Percentiles rank a stretch among this genome's conserved stretches.
Conservation (phyloP, 2,797 vertebrate species). For the Spatula clypeata region DNA sequence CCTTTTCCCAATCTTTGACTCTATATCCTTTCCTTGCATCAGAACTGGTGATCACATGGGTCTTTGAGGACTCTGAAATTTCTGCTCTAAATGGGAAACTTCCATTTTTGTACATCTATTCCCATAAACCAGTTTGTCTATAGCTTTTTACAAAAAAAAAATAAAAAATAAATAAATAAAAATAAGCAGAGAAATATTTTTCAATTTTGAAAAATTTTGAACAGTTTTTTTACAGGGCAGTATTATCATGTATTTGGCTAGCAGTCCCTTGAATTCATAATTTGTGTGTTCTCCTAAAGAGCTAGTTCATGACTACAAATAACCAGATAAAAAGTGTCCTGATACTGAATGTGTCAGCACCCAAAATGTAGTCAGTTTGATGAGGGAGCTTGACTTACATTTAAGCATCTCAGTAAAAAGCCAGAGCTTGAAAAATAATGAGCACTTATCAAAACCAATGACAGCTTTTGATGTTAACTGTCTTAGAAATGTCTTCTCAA, state of each 20-base stretch:
- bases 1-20: not conserved
- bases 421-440: not conserved
- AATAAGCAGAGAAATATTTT: not conserved
- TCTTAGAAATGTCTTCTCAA: not conserved
- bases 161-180: not conserved
- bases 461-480: not conserved
- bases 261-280: not conserved
- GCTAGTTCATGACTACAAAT: not conserved
- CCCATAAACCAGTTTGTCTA: not conserved
- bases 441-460: not conserved
- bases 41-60: not conserved
- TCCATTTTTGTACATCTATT: not conserved
- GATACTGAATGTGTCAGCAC: not conserved
- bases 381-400: not conserved
- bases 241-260: not conserved
- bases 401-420: not conserved
- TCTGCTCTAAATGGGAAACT: not conserved
- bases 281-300: not conserved
- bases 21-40: not conserved
- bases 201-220: not conserved
- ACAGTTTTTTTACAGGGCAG: not conserved
- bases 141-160: not conserved
- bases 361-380: not conserved
- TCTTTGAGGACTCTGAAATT: not conserved
- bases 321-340: not conserved